Evolutionary conservation across 2,113 vertebrate genomes (phyloP).

Genomic region (Macquaria australasica): DNA sequence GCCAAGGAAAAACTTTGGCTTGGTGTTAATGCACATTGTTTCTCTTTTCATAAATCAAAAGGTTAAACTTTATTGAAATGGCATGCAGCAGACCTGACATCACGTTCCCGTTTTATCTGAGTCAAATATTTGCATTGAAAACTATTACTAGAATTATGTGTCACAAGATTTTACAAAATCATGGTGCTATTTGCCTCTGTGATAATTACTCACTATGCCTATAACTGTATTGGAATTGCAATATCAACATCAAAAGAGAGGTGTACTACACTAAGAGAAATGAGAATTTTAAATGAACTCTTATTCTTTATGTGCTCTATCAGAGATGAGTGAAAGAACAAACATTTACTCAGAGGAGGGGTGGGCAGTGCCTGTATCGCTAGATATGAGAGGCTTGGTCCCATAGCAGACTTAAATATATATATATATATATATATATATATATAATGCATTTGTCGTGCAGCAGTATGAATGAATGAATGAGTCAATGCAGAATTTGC

Average conservation of each 20-base stretch:
- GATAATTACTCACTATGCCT: not conserved
- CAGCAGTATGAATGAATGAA: not conserved
- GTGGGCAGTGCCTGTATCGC: not conserved
- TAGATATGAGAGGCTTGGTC: not conserved
- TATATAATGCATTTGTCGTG: not conserved
- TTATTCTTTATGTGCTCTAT: not conserved
- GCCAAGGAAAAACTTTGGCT: slow-evolving; percentile 15
- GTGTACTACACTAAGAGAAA: not conserved
- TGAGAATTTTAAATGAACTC: not conserved
- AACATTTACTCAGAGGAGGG: slow-evolving; percentile 25
- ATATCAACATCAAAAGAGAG: slow-evolving; percentile 2
- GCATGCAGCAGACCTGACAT: not conserved
- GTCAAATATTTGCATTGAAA: not conserved
- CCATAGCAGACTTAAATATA: not conserved
- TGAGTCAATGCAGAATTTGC: not conserved
- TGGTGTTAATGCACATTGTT: not conserved
- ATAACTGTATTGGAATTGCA: not conserved
- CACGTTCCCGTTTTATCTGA: not conserved
- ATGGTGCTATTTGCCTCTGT: not conserved
- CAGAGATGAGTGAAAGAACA: slow-evolving; percentile 24
- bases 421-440: no score
- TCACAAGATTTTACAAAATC: not conserved
- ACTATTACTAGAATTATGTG: not conserved
- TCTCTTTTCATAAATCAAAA: not conserved
- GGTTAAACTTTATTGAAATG: slow-evolving; percentile 7